Base-by-base conservation (phyloP, 2,797 vertebrate species). In the Acanthiza pusilla region DNA sequence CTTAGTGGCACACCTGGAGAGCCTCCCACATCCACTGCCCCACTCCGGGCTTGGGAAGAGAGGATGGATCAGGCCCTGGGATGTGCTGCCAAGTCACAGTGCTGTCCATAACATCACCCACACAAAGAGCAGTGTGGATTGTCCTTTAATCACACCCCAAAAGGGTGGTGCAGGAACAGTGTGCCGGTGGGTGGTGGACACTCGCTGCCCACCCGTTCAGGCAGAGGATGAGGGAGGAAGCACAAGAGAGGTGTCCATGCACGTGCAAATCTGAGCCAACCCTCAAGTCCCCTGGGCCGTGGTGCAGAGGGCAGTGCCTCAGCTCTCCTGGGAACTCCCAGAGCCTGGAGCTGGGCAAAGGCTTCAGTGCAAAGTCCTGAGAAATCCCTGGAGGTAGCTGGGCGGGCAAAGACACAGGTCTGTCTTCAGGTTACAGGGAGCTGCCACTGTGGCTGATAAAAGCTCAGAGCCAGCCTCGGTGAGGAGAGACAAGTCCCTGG, bases 131-230 rank as follows among this genome's bases (percentile, higher is more conserved):
- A 58, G 73, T 3, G 29, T 73, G 83, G 22, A 36, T 58, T 91
- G 85, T 88, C 83, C 73, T 96, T 96, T 96, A 96, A 93, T 95
- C 66, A 48, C 74, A 54, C 20, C 62, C 66, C 47, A 36, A 12
- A 36, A 1, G 22, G 20, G 50, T 9, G 57, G 54, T 0, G 16
- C 65, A 48, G 89, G 42, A 71, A 4, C 48, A 61, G 87, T 16
- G 75, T 50, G 34, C 25, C 47, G 88, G 10, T 57, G 61, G 58
- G 9, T 27, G 40, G 36, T 7, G 16, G 78, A 27, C 38, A 47
- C 43, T 70, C 53, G 2, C 4, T 63, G 66, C 42, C 75, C 94
- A 57, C 34, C 15, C 40, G 21, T 62, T 73, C 53, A 43, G 36
- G 43, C 30, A 45, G 34, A 60, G 40, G 23, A 8, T 1, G 34